A percentile compares a stretch with the other conserved stretches of the same genome.
Evolutionary conservation across 2,797 vertebrate genomes (phyloP).

Genomic region (Erithacus rubecula): DNA sequence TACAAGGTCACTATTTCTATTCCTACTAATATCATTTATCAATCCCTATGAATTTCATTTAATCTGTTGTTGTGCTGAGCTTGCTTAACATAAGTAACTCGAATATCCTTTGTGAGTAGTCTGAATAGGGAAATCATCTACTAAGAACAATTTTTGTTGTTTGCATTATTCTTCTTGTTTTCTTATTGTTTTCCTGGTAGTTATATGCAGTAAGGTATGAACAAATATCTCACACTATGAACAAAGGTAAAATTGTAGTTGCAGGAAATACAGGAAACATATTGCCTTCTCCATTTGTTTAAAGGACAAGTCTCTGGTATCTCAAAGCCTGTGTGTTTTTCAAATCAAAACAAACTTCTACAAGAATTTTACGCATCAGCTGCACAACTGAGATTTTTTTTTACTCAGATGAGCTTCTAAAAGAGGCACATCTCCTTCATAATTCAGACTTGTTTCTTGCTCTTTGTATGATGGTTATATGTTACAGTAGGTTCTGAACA

Average conservation of each 20-base stretch:
- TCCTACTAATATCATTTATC: background rate
- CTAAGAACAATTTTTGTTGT: background rate
- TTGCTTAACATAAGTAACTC: background rate
- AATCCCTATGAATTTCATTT: background rate
- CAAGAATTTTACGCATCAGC: background rate
- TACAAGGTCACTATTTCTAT: background rate
- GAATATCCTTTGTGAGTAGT: background rate
- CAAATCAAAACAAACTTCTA: background rate
- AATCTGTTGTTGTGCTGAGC: background rate
- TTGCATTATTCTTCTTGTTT: background rate
- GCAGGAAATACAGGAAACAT: background rate
- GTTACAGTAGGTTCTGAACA: background rate
- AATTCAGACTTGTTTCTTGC: accelerated
- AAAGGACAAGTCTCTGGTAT: background rate
- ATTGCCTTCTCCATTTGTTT: background rate
- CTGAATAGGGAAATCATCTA: background rate
- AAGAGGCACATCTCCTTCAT: background rate
- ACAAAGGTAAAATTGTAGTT: background rate
- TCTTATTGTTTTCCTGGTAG: background rate
- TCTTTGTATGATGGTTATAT: background rate
- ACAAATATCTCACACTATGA: background rate
- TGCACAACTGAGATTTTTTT: background rate
- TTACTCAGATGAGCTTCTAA: background rate
- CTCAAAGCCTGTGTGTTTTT: background rate
- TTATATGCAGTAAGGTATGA: background rate